Conservation (phyloP, 2,888 invertebrate species). For the Eristalis pertinax region DNA sequence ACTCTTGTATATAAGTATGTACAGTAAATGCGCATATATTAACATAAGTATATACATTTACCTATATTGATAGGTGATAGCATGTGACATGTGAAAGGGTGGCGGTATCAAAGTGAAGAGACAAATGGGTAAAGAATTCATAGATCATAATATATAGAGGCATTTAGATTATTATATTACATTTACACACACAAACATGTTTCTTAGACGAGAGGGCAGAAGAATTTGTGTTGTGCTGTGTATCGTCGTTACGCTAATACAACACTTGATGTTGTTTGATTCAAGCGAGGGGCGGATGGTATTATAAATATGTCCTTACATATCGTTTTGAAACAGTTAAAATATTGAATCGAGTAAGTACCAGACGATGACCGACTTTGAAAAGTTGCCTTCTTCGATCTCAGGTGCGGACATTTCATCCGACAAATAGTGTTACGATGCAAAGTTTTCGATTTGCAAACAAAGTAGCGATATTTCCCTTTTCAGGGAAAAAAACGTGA, state of each 20-base stretch:
- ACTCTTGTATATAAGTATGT: slow-evolving; percentile 14
- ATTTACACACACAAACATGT: background rate
- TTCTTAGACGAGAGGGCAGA: background rate
- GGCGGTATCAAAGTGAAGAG: background rate
- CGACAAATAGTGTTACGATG: slow-evolving; percentile 34
- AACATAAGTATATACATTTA: background rate
- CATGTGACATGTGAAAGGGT: background rate
- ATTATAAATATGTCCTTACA: background rate
- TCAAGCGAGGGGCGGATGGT: background rate
- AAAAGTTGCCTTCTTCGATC: slow-evolving; percentile 4
- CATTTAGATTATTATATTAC: background rate
- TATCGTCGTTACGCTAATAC: background rate
- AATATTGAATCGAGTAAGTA: slow-evolving; percentile 34
- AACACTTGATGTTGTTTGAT: background rate
- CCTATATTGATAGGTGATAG: background rate
- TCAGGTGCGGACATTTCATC: slow-evolving; percentile 36
- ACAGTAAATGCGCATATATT: too few species aligned
- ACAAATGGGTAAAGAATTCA: slow-evolving; percentile 14
- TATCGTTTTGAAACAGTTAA: slow-evolving; percentile 13
- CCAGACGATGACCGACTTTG: slow-evolving; percentile 58
- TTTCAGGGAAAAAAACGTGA: background rate
- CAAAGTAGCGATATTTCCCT: slow-evolving; percentile 22
- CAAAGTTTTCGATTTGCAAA: slow-evolving; percentile 51
- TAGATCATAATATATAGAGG: background rate
- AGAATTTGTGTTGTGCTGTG: background rate